These are phyloP conservation scores for Stegodyphus mimosarum DNA, from an alignment of 1,140 invertebrate genomes.

Conservation along the genomic window DNA sequence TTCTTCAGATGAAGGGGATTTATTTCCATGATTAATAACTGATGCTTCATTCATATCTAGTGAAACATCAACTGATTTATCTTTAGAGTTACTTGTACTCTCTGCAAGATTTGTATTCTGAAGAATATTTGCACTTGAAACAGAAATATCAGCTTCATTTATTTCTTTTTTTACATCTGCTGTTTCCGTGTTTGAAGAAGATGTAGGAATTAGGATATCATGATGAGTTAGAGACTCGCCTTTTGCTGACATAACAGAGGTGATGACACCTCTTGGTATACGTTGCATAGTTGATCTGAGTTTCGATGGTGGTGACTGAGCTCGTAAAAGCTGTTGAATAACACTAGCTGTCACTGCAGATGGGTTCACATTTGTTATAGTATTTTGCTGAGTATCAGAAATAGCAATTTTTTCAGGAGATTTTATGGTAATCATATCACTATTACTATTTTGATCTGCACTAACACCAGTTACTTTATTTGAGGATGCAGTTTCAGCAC, in stretches of 20 bases:
- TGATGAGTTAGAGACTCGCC: constrained; percentile 37
- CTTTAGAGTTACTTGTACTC: constrained; percentile 34
- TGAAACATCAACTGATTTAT: constrained; percentile 15
- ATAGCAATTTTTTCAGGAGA: constrained; percentile 6
- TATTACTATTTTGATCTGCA: constrained; percentile 34
- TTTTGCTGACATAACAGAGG: constrained; percentile 52
- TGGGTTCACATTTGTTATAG: constrained; percentile 25
- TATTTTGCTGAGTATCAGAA: constrained; percentile 1
- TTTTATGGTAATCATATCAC: constrained; percentile 46
- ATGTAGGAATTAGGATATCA: constrained; percentile 26
- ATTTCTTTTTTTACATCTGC: constrained; percentile 17
- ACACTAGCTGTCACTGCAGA: constrained; percentile 58
- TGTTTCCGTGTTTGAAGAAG: not conserved
- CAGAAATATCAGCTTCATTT: constrained; percentile 25
- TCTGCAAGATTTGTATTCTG: constrained; percentile 31
- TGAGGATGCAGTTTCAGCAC: constrained; percentile 23
- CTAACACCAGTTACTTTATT: constrained; percentile 23
- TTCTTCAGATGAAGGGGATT: constrained; percentile 31
- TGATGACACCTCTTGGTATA: constrained; percentile 50
- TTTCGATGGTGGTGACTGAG: constrained; percentile 32
- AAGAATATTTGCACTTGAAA: not conserved
- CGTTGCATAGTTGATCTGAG: constrained; percentile 33
- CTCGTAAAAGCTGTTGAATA: constrained; percentile 54
- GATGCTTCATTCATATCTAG: constrained; percentile 47
- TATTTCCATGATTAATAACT: constrained; percentile 34